Percentiles rank a stretch among this genome's conserved stretches.
Conservation (phyloP, 1,140 invertebrate species). For the Nixonia krombeini region DNA sequence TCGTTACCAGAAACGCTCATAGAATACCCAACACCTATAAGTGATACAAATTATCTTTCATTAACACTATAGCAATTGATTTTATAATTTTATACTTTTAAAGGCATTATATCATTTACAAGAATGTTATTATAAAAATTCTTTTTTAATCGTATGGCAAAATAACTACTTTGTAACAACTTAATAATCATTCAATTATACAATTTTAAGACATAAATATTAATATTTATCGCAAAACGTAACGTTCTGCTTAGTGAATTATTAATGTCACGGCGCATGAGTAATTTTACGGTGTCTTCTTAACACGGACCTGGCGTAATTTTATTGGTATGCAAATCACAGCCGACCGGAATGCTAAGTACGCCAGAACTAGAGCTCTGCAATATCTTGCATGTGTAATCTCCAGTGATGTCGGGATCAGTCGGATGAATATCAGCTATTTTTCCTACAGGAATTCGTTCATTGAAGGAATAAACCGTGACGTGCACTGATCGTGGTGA, state of each 20-base stretch:
- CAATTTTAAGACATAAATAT: too few relatives aligned
- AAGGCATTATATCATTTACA: too few relatives aligned
- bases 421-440: conserved; percentile 93
- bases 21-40: conserved; percentile 76
- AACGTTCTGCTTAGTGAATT: conserved; percentile 46
- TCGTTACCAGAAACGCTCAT: conserved; percentile 90
- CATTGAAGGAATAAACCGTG: conserved; percentile 84
- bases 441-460: conserved; percentile 80
- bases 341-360: conserved; percentile 82
- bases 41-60: background rate
- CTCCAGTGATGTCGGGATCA: conserved; percentile 88
- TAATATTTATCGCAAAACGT: background rate
- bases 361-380: conserved; percentile 74
- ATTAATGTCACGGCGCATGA: conserved; percentile 49
- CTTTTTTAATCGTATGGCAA: too few relatives aligned
- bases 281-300: conserved; percentile 45
- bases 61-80: background rate
- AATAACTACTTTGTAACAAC: too few relatives aligned
- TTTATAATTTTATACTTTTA: background rate
- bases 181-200: too few relatives aligned
- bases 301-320: conserved; percentile 74
- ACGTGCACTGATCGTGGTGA: conserved; percentile 86
- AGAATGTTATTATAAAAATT: too few relatives aligned
- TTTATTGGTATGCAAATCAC: conserved; percentile 82
- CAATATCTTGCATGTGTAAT: conserved; percentile 88